A percentile compares a stretch with the other conserved stretches of the same genome.
Evolutionary conservation across 2,797 vertebrate genomes (phyloP).

Genomic region (Sylvia borin): DNA sequence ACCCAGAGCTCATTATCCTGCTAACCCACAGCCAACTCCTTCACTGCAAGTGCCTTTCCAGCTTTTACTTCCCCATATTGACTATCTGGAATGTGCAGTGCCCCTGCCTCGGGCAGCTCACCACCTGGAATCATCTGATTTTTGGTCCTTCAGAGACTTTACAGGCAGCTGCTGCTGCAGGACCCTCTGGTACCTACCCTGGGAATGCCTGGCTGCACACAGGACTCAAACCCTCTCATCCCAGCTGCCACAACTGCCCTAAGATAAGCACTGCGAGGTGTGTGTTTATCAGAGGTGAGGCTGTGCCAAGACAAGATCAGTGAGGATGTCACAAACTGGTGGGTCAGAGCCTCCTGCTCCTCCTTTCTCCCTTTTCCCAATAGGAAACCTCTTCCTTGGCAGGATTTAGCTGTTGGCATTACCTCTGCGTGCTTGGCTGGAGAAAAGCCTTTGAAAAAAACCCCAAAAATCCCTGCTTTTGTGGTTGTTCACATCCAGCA

Average conservation of each 20-base stretch:
- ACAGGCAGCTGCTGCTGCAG: background rate
- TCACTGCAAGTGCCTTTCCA: background rate
- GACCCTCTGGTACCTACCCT: background rate
- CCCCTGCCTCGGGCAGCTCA: background rate
- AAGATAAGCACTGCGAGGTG: background rate
- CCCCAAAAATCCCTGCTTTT: background rate
- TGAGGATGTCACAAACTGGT: background rate
- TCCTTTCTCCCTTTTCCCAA: background rate
- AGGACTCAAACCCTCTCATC: background rate
- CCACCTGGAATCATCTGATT: background rate
- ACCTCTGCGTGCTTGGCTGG: background rate
- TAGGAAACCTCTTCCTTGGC: background rate
- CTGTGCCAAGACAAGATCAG: background rate
- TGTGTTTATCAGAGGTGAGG: background rate
- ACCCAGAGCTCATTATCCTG: background rate
- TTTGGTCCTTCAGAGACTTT: background rate
- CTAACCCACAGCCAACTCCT: background rate
- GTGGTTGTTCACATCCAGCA: background rate
- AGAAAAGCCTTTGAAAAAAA: background rate
- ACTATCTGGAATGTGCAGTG: background rate
- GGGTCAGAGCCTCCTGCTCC: background rate
- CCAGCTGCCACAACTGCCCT: background rate
- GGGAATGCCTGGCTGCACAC: background rate
- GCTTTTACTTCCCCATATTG: background rate
- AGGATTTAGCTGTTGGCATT: background rate